Conservation (phyloP, 2,888 invertebrate genomes). For the Tetranychus truncatus region DNA sequence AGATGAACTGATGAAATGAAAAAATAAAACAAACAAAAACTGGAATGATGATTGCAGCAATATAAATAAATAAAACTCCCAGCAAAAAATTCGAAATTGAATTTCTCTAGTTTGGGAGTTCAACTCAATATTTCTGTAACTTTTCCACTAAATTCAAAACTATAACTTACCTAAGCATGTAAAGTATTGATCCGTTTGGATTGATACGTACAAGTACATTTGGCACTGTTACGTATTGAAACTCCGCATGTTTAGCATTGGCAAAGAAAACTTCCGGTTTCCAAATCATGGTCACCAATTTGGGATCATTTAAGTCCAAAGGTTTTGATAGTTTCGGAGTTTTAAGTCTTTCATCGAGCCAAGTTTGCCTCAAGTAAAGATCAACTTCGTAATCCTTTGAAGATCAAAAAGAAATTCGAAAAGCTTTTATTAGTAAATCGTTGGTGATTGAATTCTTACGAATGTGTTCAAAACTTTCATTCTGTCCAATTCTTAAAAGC, state of each 20-base stretch:
- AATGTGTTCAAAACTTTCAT: too few species aligned
- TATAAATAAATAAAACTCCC: too few species aligned
- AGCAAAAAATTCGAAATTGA: too few species aligned
- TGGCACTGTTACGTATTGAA: slow-evolving; percentile 29
- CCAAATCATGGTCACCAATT: slow-evolving; percentile 29
- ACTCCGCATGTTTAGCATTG: slow-evolving; percentile 29
- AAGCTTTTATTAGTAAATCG: not conserved
- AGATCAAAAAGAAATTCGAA: slow-evolving; percentile 27
- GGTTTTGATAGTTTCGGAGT: slow-evolving; percentile 34
- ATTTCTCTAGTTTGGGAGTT: not conserved
- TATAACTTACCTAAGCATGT: slow-evolving; percentile 28
- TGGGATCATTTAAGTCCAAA: slow-evolving; percentile 35
- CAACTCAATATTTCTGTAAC: not conserved
- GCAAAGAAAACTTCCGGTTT: slow-evolving; percentile 30
- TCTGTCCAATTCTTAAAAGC: too few species aligned
- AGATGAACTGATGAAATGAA: too few species aligned
- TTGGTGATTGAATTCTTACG: not conserved
- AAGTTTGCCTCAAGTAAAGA: slow-evolving; percentile 37
- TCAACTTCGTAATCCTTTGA: slow-evolving; percentile 37
- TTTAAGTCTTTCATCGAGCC: slow-evolving; percentile 36
- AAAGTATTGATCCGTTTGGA: slow-evolving; percentile 28
- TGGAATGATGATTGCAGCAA: too few species aligned
- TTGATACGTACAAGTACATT: slow-evolving; percentile 28
- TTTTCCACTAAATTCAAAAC: not conserved
- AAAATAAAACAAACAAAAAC: too few species aligned